phyloP scores from a whole-genome alignment of 2,113 vertebrate genomes.

The Tenebrosternarchus preto region DNA sequence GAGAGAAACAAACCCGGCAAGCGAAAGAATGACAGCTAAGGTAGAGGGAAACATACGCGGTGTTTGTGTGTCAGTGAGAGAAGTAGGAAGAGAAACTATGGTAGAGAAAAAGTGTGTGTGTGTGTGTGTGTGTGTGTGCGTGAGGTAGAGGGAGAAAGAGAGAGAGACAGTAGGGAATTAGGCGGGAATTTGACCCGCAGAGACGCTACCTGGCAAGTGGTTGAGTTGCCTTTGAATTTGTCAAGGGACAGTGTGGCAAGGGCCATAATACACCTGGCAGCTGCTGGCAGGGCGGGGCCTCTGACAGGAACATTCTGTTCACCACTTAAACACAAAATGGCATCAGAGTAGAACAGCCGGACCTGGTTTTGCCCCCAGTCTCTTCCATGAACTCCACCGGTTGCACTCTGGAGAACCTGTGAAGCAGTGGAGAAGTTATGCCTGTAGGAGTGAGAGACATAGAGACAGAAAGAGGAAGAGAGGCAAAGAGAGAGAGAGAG shows the following conservation, averaged over 20 bases:
- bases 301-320: slow-evolving; percentile 74
- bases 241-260: slow-evolving; percentile 72
- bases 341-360: slow-evolving; percentile 71
- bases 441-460: slow-evolving; percentile 42
- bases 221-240: slow-evolving; percentile 74
- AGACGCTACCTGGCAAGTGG: slow-evolving; percentile 62
- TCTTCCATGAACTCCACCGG: slow-evolving; percentile 55
- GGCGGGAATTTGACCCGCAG: slow-evolving; percentile 50
- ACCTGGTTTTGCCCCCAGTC: slow-evolving; percentile 50
- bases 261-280: slow-evolving; percentile 78
- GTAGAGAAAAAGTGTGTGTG: neutral
- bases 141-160: neutral
- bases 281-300: slow-evolving; percentile 69
- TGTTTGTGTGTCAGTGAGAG: neutral
- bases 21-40: neutral
- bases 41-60: neutral
- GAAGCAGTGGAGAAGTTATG: slow-evolving; percentile 22
- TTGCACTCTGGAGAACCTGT: slow-evolving; percentile 38
- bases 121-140: neutral
- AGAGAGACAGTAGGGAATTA: slow-evolving; percentile 9
- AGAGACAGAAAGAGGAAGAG: slow-evolving; percentile 37
- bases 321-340: slow-evolving; percentile 74
- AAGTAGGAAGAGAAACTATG: neutral
- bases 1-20: neutral
- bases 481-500: slow-evolving; percentile 30